Conservation (phyloP, 2,888 invertebrate species). For the Tetheella fluctuosa region DNA sequence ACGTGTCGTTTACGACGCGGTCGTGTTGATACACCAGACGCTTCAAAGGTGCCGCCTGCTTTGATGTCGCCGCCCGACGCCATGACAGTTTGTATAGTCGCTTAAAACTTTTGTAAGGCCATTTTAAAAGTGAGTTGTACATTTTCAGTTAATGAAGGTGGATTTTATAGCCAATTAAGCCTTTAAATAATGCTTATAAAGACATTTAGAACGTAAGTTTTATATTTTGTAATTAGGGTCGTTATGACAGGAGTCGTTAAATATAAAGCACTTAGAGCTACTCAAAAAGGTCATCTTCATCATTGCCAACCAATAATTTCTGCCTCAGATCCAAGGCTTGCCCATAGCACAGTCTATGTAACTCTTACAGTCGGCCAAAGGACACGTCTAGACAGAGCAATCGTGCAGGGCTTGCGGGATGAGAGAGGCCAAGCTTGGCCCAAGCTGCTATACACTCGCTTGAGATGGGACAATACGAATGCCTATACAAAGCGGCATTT, state of each 20-base stretch:
- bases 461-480: too few relatives aligned
- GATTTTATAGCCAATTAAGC: conserved; percentile 35
- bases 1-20: conserved; percentile 62
- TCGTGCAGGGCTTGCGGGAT: too few relatives aligned
- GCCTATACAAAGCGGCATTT: too few relatives aligned
- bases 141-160: conserved; percentile 32
- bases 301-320: too few relatives aligned
- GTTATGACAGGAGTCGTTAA: background rate
- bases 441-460: too few relatives aligned
- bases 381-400: too few relatives aligned
- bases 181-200: background rate
- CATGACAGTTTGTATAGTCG: conserved; percentile 50
- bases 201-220: background rate
- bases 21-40: conserved; percentile 54
- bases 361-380: too few relatives aligned
- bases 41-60: conserved; percentile 65
- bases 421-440: too few relatives aligned
- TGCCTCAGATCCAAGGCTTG: too few relatives aligned
- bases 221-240: background rate
- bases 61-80: conserved; percentile 64
- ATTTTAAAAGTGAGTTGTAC: conserved; percentile 30
- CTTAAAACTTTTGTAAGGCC: conserved; percentile 26
- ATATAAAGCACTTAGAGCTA: background rate
- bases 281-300: too few relatives aligned
- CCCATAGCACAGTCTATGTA: too few relatives aligned